Conservation (phyloP, 2,888 invertebrate species). For the Euclidia mi region DNA sequence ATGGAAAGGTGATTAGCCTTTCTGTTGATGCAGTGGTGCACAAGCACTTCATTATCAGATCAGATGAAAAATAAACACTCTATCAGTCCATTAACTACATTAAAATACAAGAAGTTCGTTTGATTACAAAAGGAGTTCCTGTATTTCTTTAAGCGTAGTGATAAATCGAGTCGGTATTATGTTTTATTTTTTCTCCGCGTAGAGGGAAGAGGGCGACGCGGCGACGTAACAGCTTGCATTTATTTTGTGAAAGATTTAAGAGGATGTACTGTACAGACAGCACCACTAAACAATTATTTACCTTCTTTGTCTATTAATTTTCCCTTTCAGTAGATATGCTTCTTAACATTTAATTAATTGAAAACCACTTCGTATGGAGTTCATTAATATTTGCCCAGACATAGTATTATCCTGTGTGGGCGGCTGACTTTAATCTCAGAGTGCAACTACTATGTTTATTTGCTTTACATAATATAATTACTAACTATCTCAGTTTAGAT, state of each 20-base stretch:
- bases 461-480: no score
- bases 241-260: slow-evolving; percentile 72
- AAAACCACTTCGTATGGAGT: not conserved
- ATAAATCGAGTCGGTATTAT: slow-evolving; percentile 73
- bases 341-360: not conserved
- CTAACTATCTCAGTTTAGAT: no score
- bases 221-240: slow-evolving; percentile 77
- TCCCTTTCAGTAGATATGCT: no score
- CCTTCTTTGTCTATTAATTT: slow-evolving; percentile 13
- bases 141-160: slow-evolving; percentile 62
- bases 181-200: slow-evolving; percentile 65
- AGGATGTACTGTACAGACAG: slow-evolving; percentile 44
- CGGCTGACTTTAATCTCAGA: no score
- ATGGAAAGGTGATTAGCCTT: not conserved
- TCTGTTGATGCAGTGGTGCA: not conserved
- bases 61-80: slow-evolving; percentile 35
- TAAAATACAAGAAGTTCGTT: slow-evolving; percentile 58
- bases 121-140: slow-evolving; percentile 52
- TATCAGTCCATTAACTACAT: slow-evolving; percentile 33
- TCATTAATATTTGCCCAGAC: not conserved
- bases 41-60: slow-evolving; percentile 4
- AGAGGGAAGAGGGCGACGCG: slow-evolving; percentile 54
- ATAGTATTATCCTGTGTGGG: not conserved
- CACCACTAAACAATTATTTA: slow-evolving; percentile 35
- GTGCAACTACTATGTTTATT: no score